phyloP scores from a whole-genome alignment of 2,888 invertebrate genomes.

The Amiota communis region DNA sequence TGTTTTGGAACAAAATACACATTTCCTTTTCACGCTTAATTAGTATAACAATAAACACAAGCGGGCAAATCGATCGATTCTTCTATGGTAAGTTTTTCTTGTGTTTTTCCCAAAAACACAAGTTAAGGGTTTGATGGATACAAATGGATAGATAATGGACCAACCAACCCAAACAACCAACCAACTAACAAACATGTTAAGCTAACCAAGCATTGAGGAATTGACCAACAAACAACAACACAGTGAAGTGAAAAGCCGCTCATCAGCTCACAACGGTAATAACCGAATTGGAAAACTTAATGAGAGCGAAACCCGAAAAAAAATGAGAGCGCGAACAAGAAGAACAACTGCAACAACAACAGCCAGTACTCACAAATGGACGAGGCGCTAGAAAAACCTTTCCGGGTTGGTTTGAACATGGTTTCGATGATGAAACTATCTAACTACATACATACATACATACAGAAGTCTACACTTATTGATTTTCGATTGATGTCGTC shows the following conservation, averaged over 20 bases:
- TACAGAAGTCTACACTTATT: constrained; percentile 16
- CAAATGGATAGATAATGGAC: no score
- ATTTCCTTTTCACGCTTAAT: neutral
- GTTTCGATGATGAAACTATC: neutral
- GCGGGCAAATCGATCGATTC: constrained; percentile 1
- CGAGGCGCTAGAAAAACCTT: no score
- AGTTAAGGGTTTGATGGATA: no score
- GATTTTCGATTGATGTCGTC: constrained; percentile 1
- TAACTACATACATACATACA: neutral
- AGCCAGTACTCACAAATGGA: no score
- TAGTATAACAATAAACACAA: neutral
- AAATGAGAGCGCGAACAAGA: no score
- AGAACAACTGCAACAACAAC: no score
- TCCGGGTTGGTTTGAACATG: no score
- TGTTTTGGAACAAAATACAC: constrained; percentile 9
- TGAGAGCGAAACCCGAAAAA: no score
- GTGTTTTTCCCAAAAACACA: neutral
- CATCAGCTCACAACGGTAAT: no score
- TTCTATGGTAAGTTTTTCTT: no score
- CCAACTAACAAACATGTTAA: constrained; percentile 1
- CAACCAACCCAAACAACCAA: neutral
- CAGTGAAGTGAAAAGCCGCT: no score
- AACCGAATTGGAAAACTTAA: no score
- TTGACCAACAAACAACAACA: constrained; percentile 8
- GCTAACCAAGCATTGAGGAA: neutral